Evolutionary conservation across 2,797 vertebrate genomes (phyloP).

Genomic region (Cossypha polioptera): DNA sequence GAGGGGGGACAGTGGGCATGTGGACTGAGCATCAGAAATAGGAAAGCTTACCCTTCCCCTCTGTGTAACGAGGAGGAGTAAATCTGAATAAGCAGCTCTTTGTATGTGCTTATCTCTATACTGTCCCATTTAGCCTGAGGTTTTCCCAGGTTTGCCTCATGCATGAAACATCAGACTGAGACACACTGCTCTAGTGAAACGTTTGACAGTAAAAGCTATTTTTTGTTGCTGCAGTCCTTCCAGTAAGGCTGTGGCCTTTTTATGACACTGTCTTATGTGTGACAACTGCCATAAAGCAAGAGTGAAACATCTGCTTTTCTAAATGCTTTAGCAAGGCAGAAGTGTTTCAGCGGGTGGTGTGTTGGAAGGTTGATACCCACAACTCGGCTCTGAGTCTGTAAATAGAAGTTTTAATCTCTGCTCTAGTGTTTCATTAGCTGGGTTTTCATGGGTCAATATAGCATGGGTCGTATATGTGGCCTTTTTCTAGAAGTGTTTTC

Average conservation of each 20-base stretch:
- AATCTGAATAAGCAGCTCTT: conserved; percentile 4
- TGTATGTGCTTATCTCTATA: neutral
- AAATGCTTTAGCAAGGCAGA: neutral
- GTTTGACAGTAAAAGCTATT: neutral
- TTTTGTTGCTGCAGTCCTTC: neutral
- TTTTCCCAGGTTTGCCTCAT: neutral
- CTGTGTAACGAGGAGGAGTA: neutral
- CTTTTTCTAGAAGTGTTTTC: neutral
- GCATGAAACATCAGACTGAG: neutral
- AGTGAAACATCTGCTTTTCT: conserved; percentile 4
- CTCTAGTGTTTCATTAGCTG: conserved; percentile 12
- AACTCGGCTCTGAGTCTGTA: conserved; percentile 1
- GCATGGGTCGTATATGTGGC: rapidly evolving
- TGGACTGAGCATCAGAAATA: neutral
- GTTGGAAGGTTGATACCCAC: neutral
- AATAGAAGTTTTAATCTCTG: conserved; percentile 54
- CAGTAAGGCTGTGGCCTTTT: neutral
- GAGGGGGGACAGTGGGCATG: neutral
- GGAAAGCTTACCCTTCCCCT: neutral
- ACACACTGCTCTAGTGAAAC: neutral
- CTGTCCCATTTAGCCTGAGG: neutral
- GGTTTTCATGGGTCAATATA: neutral
- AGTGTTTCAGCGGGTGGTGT: neutral
- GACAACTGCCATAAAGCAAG: neutral
- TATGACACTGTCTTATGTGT: neutral